Base-by-base conservation (phyloP, 2,113 vertebrate species). In the Penelope pileata region DNA sequence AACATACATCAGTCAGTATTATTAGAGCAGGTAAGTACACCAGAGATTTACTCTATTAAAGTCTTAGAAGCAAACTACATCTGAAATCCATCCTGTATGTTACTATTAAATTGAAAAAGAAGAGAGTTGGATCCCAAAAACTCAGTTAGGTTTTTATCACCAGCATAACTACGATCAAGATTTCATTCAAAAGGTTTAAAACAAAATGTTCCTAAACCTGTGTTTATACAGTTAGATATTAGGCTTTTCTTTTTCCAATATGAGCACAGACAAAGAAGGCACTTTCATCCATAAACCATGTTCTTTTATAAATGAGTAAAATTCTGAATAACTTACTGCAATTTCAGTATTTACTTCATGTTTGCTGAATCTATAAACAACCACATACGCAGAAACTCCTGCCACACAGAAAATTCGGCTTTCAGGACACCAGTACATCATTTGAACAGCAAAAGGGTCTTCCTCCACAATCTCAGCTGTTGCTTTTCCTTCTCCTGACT, bases 341-440 rank as follows among this genome's bases (percentile, higher is more conserved):
- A 99, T 99, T 98, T 98, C 98, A 91, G 98, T 97, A 96, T 98
- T 99, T 96, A 98, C 97, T 91, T 99, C 99, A 69, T 99, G 98
- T 96, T 98, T 99, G 98, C 99, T 99, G 98, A 99, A 99, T 96
- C 98, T 98, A 95, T 99, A 99, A 93, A 99, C 95, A 83, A 99
- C 98, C 88, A 99, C 98, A 97, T 99, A 99, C 4, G 99, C 98
- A 32, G 99, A 99, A 95, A 99, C 99, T 96, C 99, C 99, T 32
- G 99, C 99, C 76, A 99, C 99, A 96, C 99, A 99, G 94, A 99
- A 99, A 97, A 99, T 97, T 68, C 99, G 98, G 95, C 99, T 99
- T 85, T 99, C 98, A 47, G 99, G 99, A 86, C 99, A 99, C 99
- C 99, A 99, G 94, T 97, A 98, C 97, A 99, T 98, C 99, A 99